Conservation (phyloP, 2,113 vertebrate genomes). For the Tachysurus fulvidraco region DNA sequence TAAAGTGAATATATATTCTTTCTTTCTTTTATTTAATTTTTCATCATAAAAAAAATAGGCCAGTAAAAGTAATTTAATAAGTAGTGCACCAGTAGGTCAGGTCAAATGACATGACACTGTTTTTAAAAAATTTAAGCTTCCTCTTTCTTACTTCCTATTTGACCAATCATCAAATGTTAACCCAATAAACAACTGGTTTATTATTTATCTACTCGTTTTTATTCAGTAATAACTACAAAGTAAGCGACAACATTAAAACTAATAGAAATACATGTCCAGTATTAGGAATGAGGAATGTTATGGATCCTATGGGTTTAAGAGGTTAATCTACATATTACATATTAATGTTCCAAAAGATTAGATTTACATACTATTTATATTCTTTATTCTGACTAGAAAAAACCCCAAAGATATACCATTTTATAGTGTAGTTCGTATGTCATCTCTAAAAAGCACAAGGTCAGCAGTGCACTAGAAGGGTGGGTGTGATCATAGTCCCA, state of each 20-base stretch:
- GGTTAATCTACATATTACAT: not conserved
- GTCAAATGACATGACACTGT: not conserved
- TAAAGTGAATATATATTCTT: too few species aligned
- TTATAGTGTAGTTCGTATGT: not conserved
- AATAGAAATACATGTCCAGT: not conserved
- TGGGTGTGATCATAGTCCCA: conserved; percentile 56
- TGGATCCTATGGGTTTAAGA: not conserved
- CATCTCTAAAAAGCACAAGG: conserved; percentile 32
- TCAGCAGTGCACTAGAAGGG: conserved; percentile 30
- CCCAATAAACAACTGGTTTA: too few species aligned
- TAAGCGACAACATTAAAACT: not conserved
- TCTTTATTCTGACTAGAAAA: conserved; percentile 1
- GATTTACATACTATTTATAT: not conserved
- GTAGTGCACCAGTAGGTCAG: not conserved
- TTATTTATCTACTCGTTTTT: not conserved
- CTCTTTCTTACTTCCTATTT: conserved; percentile 10
- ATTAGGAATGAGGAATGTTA: not conserved
- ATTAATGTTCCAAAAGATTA: not conserved
- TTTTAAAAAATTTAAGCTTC: conserved; percentile 11
- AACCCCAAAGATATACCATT: not conserved
- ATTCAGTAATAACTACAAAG: not conserved
- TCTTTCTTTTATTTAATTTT: not conserved
- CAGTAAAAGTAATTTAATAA: not conserved
- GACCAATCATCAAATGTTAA: not conserved
- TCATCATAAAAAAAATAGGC: not conserved